Evolutionary conservation across 2,797 vertebrate species (phyloP).

Genomic region (Microhierax caerulescens): DNA sequence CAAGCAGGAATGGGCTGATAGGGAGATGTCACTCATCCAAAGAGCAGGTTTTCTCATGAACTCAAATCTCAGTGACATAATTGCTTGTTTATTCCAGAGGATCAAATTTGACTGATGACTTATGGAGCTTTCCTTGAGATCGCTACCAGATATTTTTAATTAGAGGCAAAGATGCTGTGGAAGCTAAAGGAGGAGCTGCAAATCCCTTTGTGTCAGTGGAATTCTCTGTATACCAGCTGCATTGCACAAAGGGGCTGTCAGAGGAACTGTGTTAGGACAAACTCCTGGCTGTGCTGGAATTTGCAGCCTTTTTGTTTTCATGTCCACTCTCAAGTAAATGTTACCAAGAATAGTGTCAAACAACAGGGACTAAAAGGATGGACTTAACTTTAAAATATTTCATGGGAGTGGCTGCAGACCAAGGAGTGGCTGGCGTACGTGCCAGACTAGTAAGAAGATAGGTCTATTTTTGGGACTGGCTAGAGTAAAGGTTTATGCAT

Average conservation of each 20-base stretch:
- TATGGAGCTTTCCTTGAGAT: neutral
- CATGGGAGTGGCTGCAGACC: neutral
- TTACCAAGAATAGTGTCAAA: neutral
- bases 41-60: neutral
- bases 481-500: neutral
- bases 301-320: neutral
- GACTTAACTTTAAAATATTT: neutral
- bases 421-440: fast-evolving
- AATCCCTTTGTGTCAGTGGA: neutral
- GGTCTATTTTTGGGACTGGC: neutral
- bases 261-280: neutral
- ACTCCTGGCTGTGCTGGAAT: neutral
- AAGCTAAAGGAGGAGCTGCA: neutral
- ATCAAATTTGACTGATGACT: neutral
- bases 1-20: neutral
- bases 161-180: neutral
- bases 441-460: neutral
- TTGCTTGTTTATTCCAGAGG: neutral
- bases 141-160: conserved; percentile 7
- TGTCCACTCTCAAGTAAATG: neutral
- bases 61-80: neutral
- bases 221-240: neutral
- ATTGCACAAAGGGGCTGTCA: neutral
- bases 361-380: neutral
- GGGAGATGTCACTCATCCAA: neutral